Evolutionary conservation across 2,888 invertebrate genomes (phyloP).

Genomic region (Caenorhabditis parvicauda): DNA sequence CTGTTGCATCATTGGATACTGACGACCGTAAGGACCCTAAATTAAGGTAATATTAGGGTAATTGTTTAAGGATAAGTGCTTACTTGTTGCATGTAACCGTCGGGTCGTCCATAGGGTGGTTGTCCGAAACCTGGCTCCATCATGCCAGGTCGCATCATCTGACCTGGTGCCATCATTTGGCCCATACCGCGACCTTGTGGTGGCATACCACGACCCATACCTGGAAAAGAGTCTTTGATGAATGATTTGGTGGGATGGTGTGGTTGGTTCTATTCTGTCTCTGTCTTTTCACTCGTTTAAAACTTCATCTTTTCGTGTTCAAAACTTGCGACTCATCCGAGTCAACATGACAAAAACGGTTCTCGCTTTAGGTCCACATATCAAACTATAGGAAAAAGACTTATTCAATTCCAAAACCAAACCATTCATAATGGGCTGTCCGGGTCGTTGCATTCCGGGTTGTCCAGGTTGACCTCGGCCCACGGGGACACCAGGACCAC

Average conservation of each 20-base stretch:
- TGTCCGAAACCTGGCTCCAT: slow-evolving; percentile 16
- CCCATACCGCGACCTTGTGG: neutral
- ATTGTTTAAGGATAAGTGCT: neutral
- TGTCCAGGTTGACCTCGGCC: slow-evolving; percentile 10
- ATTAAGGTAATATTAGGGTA: too few relatives aligned
- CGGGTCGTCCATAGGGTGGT: neutral
- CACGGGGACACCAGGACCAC: neutral
- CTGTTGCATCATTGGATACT: slow-evolving; percentile 24
- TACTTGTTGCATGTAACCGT: neutral
- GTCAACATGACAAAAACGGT: too few relatives aligned
- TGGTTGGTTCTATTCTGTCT: too few relatives aligned
- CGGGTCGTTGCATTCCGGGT: slow-evolving; percentile 16
- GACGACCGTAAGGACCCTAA: too few relatives aligned
- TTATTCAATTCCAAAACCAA: too few relatives aligned
- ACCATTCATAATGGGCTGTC: too few relatives aligned
- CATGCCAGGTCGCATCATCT: slow-evolving; percentile 13
- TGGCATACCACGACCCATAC: neutral
- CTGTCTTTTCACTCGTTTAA: too few relatives aligned
- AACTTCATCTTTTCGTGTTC: too few relatives aligned
- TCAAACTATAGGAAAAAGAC: too few relatives aligned
- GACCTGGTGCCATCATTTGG: slow-evolving; percentile 17
- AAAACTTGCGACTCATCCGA: too few relatives aligned
- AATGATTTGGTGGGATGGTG: too few relatives aligned
- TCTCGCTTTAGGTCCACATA: too few relatives aligned
- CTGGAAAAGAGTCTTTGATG: neutral